Base-by-base conservation (phyloP, 2,888 invertebrate species). In the Rhagonycha fulva region DNA sequence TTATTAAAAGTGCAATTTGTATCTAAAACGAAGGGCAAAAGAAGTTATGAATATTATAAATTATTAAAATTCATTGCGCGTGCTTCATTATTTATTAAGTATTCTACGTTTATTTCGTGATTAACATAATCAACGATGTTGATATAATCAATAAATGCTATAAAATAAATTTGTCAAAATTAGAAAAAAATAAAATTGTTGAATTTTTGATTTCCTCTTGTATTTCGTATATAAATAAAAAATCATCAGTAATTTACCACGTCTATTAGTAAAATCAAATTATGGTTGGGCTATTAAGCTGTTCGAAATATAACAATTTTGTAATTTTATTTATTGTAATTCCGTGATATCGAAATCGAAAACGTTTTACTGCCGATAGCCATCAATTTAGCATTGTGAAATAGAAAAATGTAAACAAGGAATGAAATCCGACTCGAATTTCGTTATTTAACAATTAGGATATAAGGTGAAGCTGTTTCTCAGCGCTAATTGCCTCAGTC, bases 401-500 rank as follows among this genome's bases (percentile, higher is more conserved):
- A 47, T 47, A n/a, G 47, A n/a, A 47, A 47, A 47, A n/a, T 70
- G 14, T 19, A 7, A 66, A 23, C 9, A 14, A n/a, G 23, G 19
- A n/a, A 30, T 12, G 66, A 71, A 32, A 70, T 62, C 24, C 62
- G 26, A 11, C 68, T 19, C 32, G n/a, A 70, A 28, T 61, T 61
- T 72, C 68, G 68, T 28, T 62, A 66, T 66, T 14, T 5, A 63
- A 47, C 63, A 71, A 68, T 60, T 67, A 26, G n/a, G 60, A 67
- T 28, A 70, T 70, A 12, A 47, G 68, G 73, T 72, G 19, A 72
- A 68, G 61, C 63, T 7, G 62, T 5, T 75, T 75, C 70, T 14
- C 19, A 11, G 73, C 68, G 72, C 67, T 74, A 71, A 76, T 78
- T 74, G 76, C 70, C 76, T 61, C 12, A 60, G 71, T 63, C 73